Evolutionary conservation across 2,888 invertebrate species (phyloP), one percentile per base, ranked within the genome.

Genomic region (Sycophila texana): DNA sequence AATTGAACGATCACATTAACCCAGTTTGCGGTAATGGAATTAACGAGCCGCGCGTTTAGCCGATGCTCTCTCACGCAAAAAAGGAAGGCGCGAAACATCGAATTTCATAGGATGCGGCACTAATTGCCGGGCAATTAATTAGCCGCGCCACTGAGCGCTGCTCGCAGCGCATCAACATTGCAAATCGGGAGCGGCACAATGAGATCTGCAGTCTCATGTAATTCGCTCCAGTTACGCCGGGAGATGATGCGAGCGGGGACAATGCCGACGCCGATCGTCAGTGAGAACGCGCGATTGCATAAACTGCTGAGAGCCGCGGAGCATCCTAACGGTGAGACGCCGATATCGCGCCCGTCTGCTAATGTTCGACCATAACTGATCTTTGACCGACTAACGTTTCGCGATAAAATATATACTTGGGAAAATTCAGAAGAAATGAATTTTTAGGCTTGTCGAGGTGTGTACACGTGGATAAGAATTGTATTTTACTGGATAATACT

Each of bases 51-150:
- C 10, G 39, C 39, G 39, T 39, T 39, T 39, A 39, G 39, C 39
- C 39, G 39, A 39, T 39, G 39, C 39, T 39, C 39, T 39, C 39
- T 39, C 39, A 39, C 39, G 39, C 39, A 39, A 55, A 55, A 55
- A 16, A 13, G 22, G 20, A 58, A 18, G 20, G 58, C 60, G 60
- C 20, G 1, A 26, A 30, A 14, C 60, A 16, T 60, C 22, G 57
- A n/a, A 55, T 70, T 60, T 68, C 53, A 26, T n/a, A 47, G 53
- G 22, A 61, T 67, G 60, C 71, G 30, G 57, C 70, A 53, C 65
- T 60, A 67, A 76, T 76, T 60, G 47, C 57, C 57, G 18, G 20
- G 49, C 60, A 66, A 63, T 79, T 79, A 79, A 74, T 74, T 70
- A 79, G 10, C 47, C 26, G 51, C 57, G 22, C 39, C 61, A 22